phyloP scores from a whole-genome alignment of 2,797 vertebrate genomes.

The Psittacula echo region DNA sequence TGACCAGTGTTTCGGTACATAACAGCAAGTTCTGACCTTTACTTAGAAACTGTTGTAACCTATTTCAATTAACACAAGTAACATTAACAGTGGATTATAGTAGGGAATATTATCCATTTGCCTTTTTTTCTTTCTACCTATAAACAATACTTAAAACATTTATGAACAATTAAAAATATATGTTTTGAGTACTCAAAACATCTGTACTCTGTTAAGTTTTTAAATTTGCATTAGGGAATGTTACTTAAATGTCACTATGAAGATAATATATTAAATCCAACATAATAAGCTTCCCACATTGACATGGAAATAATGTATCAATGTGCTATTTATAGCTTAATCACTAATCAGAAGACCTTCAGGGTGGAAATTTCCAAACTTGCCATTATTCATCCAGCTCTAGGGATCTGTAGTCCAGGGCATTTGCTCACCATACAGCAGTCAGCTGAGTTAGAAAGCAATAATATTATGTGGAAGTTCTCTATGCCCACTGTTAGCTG shows the following conservation, averaged over 20 bases:
- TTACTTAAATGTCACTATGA: background rate
- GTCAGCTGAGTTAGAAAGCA: background rate
- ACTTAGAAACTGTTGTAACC: constrained; percentile 26
- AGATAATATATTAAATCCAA: background rate
- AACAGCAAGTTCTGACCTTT: constrained; percentile 61
- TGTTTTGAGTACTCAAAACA: background rate
- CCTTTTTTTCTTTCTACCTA: background rate
- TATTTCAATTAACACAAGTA: background rate
- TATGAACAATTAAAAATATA: background rate
- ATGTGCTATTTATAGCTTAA: background rate
- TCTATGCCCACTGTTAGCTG: fast-evolving
- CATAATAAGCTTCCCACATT: background rate
- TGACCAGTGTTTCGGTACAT: background rate
- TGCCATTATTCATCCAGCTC: background rate
- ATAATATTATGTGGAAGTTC: background rate
- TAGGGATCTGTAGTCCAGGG: background rate
- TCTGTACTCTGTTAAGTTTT: background rate
- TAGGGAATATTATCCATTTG: background rate
- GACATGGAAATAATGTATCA: background rate
- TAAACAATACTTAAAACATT: background rate
- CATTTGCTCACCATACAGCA: background rate
- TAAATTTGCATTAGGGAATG: background rate
- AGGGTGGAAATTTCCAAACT: background rate
- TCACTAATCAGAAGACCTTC: background rate
- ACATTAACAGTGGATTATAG: background rate